phyloP scores from a whole-genome alignment of 2,113 vertebrate species.

The Syngnathus typhle region DNA sequence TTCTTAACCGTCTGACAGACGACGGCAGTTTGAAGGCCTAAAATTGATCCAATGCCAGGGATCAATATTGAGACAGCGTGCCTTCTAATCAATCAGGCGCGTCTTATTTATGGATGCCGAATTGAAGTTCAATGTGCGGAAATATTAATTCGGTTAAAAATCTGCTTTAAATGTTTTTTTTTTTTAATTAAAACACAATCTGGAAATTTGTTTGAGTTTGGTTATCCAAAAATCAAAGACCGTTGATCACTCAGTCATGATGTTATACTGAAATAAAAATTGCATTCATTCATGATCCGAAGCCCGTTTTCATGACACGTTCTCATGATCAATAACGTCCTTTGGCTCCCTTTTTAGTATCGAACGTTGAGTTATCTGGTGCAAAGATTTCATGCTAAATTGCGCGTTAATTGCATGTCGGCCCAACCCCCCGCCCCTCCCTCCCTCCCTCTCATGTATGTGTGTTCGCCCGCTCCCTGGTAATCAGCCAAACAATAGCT shows the following conservation, averaged over 20 bases:
- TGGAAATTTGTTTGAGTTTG: too few species aligned
- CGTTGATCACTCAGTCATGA: too few species aligned
- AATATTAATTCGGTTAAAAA: too few species aligned
- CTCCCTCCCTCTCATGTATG: conserved; percentile 30
- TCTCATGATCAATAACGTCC: neutral
- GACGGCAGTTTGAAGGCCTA: neutral
- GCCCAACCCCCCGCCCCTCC: neutral
- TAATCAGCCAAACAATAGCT: conserved; percentile 51
- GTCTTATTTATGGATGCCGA: too few species aligned
- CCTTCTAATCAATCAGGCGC: too few species aligned
- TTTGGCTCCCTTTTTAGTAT: neutral
- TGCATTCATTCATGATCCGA: neutral
- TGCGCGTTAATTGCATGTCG: conserved; percentile 40
- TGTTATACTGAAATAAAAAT: too few species aligned
- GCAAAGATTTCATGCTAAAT: conserved; percentile 27
- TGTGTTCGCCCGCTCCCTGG: conserved; percentile 24
- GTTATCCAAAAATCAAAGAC: too few species aligned
- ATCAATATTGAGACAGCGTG: too few species aligned
- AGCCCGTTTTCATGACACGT: neutral
- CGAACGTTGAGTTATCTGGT: neutral
- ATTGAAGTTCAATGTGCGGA: too few species aligned
- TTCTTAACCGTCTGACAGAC: too few species aligned
- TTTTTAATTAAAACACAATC: too few species aligned
- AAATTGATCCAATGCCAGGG: neutral
- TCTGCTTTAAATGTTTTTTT: too few species aligned